Evolutionary conservation across 1,140 invertebrate species (phyloP).

Genomic region (Zaprionus ornatus): DNA sequence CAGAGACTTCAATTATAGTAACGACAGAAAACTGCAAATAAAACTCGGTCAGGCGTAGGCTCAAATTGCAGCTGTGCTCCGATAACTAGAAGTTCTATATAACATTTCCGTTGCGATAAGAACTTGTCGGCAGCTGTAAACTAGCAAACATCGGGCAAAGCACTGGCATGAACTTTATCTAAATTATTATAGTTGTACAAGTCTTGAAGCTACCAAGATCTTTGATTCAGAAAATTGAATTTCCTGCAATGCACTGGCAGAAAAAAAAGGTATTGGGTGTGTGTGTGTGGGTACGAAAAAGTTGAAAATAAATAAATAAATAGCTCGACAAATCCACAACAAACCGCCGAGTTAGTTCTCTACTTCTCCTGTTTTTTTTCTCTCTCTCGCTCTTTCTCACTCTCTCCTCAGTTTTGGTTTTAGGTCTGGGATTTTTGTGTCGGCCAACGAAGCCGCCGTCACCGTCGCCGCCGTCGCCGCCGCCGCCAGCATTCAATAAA

Average conservation of each 20-base stretch:
- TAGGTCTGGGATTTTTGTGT: slow-evolving; percentile 19
- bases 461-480: slow-evolving; percentile 42
- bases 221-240: slow-evolving; percentile 67
- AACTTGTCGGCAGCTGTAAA: slow-evolving; percentile 6
- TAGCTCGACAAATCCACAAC: slow-evolving; percentile 38
- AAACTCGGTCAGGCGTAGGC: slow-evolving; percentile 35
- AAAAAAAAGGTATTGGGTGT: neutral
- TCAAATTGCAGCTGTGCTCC: slow-evolving; percentile 18
- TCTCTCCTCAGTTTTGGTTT: slow-evolving; percentile 11
- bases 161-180: slow-evolving; percentile 5
- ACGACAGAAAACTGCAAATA: slow-evolving; percentile 36
- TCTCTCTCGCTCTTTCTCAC: neutral
- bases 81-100: slow-evolving; percentile 64
- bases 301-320: slow-evolving; percentile 30
- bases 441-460: slow-evolving; percentile 12
- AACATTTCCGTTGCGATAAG: slow-evolving; percentile 76
- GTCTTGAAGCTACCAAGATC: neutral
- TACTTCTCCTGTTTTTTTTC: neutral
- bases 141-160: neutral
- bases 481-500: slow-evolving; percentile 76
- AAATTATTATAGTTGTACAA: neutral
- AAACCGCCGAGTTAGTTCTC: slow-evolving; percentile 25
- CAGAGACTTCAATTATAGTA: slow-evolving; percentile 51
- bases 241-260: slow-evolving; percentile 56
- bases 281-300: slow-evolving; percentile 9